Base-by-base conservation (phyloP, 2,888 invertebrate species). In the Limnephilus auricula region DNA sequence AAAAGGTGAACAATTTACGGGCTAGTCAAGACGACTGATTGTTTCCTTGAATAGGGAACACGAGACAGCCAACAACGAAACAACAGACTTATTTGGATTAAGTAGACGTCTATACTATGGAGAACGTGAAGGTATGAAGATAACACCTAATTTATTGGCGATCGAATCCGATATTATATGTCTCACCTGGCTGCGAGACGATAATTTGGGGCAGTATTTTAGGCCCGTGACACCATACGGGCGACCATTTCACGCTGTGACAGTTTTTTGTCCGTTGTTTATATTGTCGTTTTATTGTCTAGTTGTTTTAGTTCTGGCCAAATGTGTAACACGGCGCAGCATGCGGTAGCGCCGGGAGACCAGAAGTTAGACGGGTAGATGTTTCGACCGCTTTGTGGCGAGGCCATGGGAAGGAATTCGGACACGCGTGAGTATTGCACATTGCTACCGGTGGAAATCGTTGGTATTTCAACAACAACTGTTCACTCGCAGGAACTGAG, bases 131-230 rank as follows among this genome's bases (percentile, higher is more conserved):
- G 31, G 79, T 65, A 79, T 50, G 25, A 65, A 89, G 92, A 92
- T 92, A 91, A 93, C 87, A 50, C 89, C 79, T 92, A 93, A 93
- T 91, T 92, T 93, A 93, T 88, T 89, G 85, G 79, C 91, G 93
- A 92, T 92, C 90, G 32, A 37, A 32, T 78, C 78, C 45, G 32
- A 87, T 92, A 92, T 93, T 90, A 79, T 65, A 79, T 18, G 78
- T 34, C 82, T 90, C 90, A 90, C 92, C 92, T 90, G 92, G 90
- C 90, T 90, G 25, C 87, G 85, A 30, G 31, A 85, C 65, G 87
- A 79, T 32, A 79, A n/a, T 89, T 79, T 79, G 79, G 79, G 86
- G 65, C 45, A n/a, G 34, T 79, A 89, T 89, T 89, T 89, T 37
- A 89, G 25, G 78, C 15, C 89, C n/a, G 79, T 37, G 89, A 89